Evolutionary conservation across 2,888 invertebrate genomes (phyloP).

Genomic region (Drosophila falleni): DNA sequence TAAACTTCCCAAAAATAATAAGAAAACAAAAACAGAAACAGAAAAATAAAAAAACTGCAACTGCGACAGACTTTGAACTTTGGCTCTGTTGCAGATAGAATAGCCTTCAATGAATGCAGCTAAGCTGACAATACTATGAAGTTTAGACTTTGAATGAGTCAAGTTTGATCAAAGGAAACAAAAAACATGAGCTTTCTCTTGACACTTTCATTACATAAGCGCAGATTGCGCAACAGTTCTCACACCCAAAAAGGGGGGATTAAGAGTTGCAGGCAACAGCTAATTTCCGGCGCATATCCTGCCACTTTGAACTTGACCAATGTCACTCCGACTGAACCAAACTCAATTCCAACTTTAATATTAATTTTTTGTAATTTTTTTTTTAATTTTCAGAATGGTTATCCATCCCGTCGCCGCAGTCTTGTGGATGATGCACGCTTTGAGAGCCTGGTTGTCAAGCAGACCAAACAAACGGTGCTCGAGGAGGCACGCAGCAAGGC

Average conservation of each 20-base stretch:
- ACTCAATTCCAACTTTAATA: conserved; percentile 26
- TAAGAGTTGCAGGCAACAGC: conserved; percentile 8
- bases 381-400: conserved; percentile 93
- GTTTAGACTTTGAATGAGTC: conserved; percentile 12
- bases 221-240: conserved; percentile 28
- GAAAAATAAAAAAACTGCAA: conserved; percentile 46
- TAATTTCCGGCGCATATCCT: conserved; percentile 75
- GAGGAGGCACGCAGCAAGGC: conserved; percentile 95
- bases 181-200: conserved; percentile 27
- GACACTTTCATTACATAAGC: conserved; percentile 24
- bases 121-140: conserved; percentile 1
- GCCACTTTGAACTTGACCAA: conserved; percentile 7
- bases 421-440: conserved; percentile 99
- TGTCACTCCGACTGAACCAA: not conserved
- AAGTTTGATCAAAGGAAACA: conserved; percentile 5
- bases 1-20: conserved; percentile 41
- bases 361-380: not conserved
- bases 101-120: conserved; percentile 14
- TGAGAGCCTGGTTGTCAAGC: conserved; percentile 97
- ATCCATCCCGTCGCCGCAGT: conserved; percentile 97
- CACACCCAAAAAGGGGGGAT: conserved; percentile 1
- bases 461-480: conserved; percentile 96
- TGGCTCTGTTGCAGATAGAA: conserved; percentile 32
- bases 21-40: conserved; percentile 35
- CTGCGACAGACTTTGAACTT: conserved; percentile 12